Conservation (phyloP, 2,797 vertebrate genomes). For the Sebastes oblongus region DNA sequence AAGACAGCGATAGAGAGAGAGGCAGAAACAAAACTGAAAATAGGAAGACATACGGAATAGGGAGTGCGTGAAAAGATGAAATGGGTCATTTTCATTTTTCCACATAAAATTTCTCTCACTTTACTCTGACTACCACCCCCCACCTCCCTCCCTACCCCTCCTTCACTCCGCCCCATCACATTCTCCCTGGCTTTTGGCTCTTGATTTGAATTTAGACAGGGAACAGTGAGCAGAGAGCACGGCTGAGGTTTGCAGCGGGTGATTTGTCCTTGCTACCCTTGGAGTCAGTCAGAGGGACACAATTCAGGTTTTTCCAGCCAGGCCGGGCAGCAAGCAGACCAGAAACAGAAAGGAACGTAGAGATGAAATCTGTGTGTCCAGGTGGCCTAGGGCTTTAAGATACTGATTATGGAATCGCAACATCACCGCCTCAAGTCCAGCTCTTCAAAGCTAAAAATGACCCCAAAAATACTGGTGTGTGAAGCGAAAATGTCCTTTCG, state of each 20-base stretch:
- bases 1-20: neutral
- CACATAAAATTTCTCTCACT: slow-evolving; percentile 24
- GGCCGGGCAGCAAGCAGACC: slow-evolving; percentile 25
- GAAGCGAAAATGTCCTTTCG: neutral
- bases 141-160: neutral
- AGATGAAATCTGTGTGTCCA: slow-evolving; percentile 18
- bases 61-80: slow-evolving; percentile 23
- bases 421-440: neutral
- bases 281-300: slow-evolving; percentile 54
- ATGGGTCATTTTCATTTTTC: slow-evolving; percentile 47
- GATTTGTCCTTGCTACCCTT: slow-evolving; percentile 75
- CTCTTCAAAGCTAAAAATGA: neutral
- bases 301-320: slow-evolving; percentile 21
- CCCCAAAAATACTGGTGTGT: neutral
- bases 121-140: neutral
- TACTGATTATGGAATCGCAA: neutral
- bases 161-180: slow-evolving; percentile 31
- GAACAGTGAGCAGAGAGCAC: slow-evolving; percentile 46
- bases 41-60: neutral
- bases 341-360: slow-evolving; percentile 22
- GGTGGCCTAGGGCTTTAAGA: neutral
- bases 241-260: slow-evolving; percentile 64
- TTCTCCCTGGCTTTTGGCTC: slow-evolving; percentile 55
- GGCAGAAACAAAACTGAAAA: neutral
- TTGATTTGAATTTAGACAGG: slow-evolving; percentile 76